These are phyloP conservation scores for Pararge aegeria DNA, from an alignment of 1,140 invertebrate species.

Conservation along the genomic window DNA sequence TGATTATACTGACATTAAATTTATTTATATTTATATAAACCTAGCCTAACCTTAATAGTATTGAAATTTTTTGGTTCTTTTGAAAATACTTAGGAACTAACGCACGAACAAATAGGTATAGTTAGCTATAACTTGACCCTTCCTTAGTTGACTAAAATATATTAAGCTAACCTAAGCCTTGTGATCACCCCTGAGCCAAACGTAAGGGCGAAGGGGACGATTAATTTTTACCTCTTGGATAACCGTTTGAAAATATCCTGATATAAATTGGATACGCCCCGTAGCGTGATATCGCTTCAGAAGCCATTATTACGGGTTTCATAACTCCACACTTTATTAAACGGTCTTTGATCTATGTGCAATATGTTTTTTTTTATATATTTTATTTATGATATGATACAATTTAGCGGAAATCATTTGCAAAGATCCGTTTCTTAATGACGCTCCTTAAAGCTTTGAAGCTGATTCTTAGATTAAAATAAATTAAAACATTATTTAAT, in stretches of 20 bases:
- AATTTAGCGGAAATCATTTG: not conserved
- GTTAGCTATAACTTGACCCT: too few species aligned
- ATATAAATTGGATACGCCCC: constrained; percentile 12
- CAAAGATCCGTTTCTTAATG: not conserved
- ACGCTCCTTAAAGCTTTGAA: too few species aligned
- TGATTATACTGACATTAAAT: too few species aligned
- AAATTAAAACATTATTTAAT: not conserved
- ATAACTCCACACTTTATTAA: constrained; percentile 14
- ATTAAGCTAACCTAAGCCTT: too few species aligned
- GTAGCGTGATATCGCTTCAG: constrained; percentile 9
- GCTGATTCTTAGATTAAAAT: not conserved
- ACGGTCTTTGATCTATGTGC: constrained; percentile 18
- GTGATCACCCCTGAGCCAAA: too few species aligned
- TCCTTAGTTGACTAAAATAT: too few species aligned
- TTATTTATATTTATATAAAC: too few species aligned
- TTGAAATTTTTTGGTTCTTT: too few species aligned
- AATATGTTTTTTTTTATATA: not conserved
- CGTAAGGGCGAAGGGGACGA: not conserved
- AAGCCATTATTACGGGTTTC: constrained; percentile 14
- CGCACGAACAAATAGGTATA: too few species aligned
- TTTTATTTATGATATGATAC: too few species aligned
- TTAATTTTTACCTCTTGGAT: constrained; percentile 2
- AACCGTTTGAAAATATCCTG: constrained; percentile 10
- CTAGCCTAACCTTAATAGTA: too few species aligned
- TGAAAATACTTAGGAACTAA: too few species aligned